Conservation (phyloP, 2,888 invertebrate genomes). For the Aplocera efformata region DNA sequence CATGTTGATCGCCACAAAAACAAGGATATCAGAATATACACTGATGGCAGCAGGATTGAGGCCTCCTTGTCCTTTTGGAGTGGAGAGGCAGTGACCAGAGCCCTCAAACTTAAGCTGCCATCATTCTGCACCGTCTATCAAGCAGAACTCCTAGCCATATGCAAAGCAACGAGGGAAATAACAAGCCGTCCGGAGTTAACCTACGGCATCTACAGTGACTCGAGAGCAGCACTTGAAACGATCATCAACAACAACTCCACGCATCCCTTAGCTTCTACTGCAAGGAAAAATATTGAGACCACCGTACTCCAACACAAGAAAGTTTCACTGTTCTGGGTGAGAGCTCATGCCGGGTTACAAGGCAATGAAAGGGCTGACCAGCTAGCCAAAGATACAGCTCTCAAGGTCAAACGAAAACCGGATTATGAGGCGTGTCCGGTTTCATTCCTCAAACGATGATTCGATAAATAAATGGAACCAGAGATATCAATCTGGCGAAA, state of each 20-base stretch:
- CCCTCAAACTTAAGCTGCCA: constrained; percentile 1
- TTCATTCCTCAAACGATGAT: constrained; percentile 18
- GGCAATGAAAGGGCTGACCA: constrained; percentile 25
- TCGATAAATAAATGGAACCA: no score
- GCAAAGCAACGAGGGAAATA: neutral
- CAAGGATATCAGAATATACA: neutral
- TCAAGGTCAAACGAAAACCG: neutral
- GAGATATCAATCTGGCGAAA: constrained; percentile 5
- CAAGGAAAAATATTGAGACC: no score
- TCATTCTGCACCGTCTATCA: neutral
- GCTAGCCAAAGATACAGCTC: no score
- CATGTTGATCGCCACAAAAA: neutral
- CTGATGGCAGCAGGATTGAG: neutral
- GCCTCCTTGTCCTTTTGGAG: neutral
- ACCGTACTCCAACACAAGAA: neutral
- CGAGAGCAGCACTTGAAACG: no score
- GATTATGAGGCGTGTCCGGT: constrained; percentile 8
- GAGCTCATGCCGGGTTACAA: constrained; percentile 20
- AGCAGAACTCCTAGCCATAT: neutral
- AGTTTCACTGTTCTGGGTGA: constrained; percentile 16
- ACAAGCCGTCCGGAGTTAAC: no score
- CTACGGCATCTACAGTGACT: no score
- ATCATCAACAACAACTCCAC: no score
- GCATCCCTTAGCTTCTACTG: no score
- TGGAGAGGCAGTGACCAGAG: neutral